Evolutionary conservation across 2,888 invertebrate species (phyloP).

Genomic region (Scaptomyza caliginosa): DNA sequence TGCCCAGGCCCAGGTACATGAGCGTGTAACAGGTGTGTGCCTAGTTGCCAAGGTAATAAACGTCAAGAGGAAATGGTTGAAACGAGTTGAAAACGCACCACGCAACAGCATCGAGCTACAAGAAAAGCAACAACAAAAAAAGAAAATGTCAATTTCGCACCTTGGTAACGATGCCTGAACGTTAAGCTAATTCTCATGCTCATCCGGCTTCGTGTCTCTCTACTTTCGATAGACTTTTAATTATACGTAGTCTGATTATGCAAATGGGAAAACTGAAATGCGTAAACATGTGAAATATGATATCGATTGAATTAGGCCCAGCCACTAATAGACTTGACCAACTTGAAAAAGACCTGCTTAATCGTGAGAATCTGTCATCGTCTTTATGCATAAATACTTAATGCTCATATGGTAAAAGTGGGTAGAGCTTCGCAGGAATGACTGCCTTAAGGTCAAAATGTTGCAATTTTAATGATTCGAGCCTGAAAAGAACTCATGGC

Average conservation of each 20-base stretch:
- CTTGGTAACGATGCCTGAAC: conserved; percentile 15
- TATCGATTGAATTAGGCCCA: conserved; percentile 35
- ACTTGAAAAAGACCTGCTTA: conserved; percentile 11
- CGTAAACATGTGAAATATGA: conserved; percentile 52
- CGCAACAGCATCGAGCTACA: conserved; percentile 22
- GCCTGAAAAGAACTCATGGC: conserved; percentile 14
- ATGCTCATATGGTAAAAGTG: neutral
- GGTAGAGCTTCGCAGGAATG: neutral
- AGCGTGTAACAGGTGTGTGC: conserved; percentile 63
- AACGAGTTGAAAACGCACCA: conserved; percentile 5
- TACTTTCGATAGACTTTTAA: conserved; percentile 70
- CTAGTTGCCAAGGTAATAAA: conserved; percentile 33
- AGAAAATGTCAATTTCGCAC: conserved; percentile 29
- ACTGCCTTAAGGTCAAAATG: neutral
- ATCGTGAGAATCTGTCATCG: neutral
- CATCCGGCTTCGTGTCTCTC: conserved; percentile 9
- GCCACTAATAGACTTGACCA: conserved; percentile 11
- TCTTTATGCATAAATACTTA: conserved; percentile 4
- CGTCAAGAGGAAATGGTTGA: conserved; percentile 30
- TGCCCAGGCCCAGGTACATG: conserved; percentile 8
- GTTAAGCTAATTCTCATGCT: conserved; percentile 4
- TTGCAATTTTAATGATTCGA: conserved; percentile 47
- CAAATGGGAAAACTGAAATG: conserved; percentile 47
- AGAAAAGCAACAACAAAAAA: conserved; percentile 24
- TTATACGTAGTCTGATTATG: conserved; percentile 72